Percentiles rank a stretch among this genome's conserved stretches.
These are phyloP conservation scores for Parnassius smintheus DNA, from an alignment of 2,888 invertebrate species.

Conservation along the genomic window DNA sequence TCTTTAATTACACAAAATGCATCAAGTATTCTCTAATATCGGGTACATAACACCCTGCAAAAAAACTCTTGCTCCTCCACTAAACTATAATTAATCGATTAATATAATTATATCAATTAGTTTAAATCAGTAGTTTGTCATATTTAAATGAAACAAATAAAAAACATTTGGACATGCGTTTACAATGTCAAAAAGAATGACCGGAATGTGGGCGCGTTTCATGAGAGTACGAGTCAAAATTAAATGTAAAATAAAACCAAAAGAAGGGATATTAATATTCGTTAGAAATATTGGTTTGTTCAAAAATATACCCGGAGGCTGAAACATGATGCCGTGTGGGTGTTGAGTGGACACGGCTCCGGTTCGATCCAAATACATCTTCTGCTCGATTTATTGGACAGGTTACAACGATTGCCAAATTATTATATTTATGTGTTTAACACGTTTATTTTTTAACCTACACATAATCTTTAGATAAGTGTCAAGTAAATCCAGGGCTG, in stretches of 20 bases:
- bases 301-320: slow-evolving; percentile 78
- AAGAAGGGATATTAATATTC: slow-evolving; percentile 75
- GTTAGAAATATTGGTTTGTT: slow-evolving; percentile 80
- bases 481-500: too few relatives aligned
- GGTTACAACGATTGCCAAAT: slow-evolving; percentile 52
- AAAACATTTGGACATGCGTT: slow-evolving; percentile 2
- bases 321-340: slow-evolving; percentile 72
- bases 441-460: slow-evolving; percentile 36
- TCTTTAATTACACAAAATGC: too few relatives aligned
- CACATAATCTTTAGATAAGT: background rate
- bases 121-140: too few relatives aligned
- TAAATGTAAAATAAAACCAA: slow-evolving; percentile 61
- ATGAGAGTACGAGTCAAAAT: slow-evolving; percentile 50
- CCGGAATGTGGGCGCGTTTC: slow-evolving; percentile 60
- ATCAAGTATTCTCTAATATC: too few relatives aligned
- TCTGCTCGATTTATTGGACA: slow-evolving; percentile 46
- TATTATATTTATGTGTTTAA: slow-evolving; percentile 55
- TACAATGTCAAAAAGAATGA: slow-evolving; percentile 45
- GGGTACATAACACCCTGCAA: too few relatives aligned
- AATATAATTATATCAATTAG: too few relatives aligned
- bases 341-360: slow-evolving; percentile 63
- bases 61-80: too few relatives aligned
- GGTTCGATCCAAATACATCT: slow-evolving; percentile 49
- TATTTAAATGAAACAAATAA: too few relatives aligned
- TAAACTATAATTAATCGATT: too few relatives aligned